These are phyloP conservation scores for Aldrovandia affinis DNA, from an alignment of 2,797 vertebrate species.

Conservation along the genomic window DNA sequence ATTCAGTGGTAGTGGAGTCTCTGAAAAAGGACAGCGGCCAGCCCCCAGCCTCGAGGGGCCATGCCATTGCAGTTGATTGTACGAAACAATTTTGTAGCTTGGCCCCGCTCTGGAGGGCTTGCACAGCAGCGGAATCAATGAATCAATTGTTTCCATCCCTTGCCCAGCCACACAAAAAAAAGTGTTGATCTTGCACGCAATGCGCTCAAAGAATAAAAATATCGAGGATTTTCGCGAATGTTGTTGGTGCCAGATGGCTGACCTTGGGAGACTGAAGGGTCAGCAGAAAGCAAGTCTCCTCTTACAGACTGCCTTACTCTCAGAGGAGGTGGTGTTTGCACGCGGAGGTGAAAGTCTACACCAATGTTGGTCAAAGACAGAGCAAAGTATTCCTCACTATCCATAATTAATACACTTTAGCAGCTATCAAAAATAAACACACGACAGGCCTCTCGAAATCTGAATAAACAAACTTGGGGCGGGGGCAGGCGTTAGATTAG, in stretches of 20 bases:
- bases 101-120: background rate
- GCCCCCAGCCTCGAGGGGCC: background rate
- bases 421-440: too few relatives aligned
- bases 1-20: too few relatives aligned
- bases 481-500: conserved; percentile 9
- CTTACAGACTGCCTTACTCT: background rate
- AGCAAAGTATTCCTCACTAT: background rate
- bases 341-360: background rate
- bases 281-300: background rate
- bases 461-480: background rate
- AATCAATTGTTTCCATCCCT: conserved; percentile 2
- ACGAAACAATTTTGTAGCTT: background rate
- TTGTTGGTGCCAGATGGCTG: background rate
- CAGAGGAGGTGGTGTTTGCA: background rate
- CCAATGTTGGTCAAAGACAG: background rate
- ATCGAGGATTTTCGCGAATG: background rate
- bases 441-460: too few relatives aligned
- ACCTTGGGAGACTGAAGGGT: background rate
- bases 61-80: background rate
- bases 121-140: background rate
- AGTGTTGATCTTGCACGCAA: background rate
- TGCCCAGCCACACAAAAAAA: background rate
- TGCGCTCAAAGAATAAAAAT: background rate
- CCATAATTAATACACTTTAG: background rate
- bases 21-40: background rate